A percentile compares a stretch with the other conserved stretches of the same genome.
These are phyloP conservation scores for Hippocampus guttulatus DNA, from an alignment of 2,113 vertebrate species.

Conservation along the genomic window DNA sequence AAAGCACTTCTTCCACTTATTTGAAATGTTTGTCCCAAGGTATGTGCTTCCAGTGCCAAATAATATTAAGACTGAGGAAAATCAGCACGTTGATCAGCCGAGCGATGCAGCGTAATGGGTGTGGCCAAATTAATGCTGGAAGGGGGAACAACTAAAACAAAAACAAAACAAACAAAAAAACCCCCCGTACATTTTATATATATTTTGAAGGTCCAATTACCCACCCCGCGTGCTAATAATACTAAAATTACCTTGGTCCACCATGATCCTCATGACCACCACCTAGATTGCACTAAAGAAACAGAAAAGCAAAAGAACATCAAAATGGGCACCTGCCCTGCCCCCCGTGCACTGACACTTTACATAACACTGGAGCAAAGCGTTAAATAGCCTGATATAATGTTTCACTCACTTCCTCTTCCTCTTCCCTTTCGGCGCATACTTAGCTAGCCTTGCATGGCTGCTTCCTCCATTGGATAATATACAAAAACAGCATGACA, in stretches of 20 bases:
- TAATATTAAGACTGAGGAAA: too few relatives aligned
- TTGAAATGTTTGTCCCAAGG: too few relatives aligned
- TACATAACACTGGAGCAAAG: not conserved
- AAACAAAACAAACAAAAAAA: too few relatives aligned
- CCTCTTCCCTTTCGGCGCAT: not conserved
- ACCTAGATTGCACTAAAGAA: constrained; percentile 16
- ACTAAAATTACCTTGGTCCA: constrained; percentile 20
- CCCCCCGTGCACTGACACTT: not conserved
- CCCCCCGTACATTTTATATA: too few relatives aligned
- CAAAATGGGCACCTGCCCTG: not conserved
- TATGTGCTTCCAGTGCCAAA: too few relatives aligned
- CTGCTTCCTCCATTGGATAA: not conserved
- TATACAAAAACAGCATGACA: not conserved
- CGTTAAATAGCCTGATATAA: not conserved
- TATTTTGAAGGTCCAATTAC: too few relatives aligned
- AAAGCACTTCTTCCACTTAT: too few relatives aligned
- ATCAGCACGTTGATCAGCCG: too few relatives aligned
- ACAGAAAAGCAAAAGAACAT: constrained; percentile 18
- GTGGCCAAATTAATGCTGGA: too few relatives aligned
- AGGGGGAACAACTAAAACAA: too few relatives aligned
- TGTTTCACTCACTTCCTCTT: not conserved
- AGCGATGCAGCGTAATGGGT: too few relatives aligned
- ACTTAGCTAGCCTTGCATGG: not conserved
- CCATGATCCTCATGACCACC: constrained; percentile 20
- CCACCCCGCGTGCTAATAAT: not conserved